Evolutionary conservation across 1,140 invertebrate genomes (phyloP).

Genomic region (Drepana arcuata): DNA sequence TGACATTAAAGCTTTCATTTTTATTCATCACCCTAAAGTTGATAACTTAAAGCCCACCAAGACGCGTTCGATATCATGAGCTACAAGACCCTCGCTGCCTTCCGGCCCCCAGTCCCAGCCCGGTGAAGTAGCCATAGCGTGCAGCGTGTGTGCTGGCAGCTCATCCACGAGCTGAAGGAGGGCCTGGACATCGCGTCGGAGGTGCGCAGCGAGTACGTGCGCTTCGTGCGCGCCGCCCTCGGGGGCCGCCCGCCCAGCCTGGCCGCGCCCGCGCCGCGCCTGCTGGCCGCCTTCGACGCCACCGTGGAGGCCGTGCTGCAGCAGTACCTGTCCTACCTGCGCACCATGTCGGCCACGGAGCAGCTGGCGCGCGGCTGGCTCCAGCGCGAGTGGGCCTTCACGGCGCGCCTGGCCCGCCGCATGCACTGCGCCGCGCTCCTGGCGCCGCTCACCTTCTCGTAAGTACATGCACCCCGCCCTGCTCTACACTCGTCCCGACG

Average conservation of each 20-base stretch:
- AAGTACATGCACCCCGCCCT: conserved; percentile 9
- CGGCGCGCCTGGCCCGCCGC: conserved; percentile 41
- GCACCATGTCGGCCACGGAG: conserved; percentile 57
- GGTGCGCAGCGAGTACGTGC: conserved; percentile 82
- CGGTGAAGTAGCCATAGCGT: no score
- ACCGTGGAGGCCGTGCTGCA: conserved; percentile 81
- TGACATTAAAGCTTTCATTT: no score
- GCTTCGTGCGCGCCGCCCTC: conserved; percentile 79
- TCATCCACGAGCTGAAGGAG: conserved; percentile 91
- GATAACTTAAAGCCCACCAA: no score
- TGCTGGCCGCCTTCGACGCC: conserved; percentile 82
- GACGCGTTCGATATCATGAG: no score
- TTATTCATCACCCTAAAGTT: no score
- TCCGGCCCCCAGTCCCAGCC: no score
- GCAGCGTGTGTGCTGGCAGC: no score
- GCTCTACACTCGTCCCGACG: no score
- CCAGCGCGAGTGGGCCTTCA: conserved; percentile 56
- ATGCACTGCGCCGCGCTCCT: conserved; percentile 35
- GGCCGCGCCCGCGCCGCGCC: conserved; percentile 67
- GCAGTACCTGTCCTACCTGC: conserved; percentile 63
- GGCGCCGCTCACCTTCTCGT: conserved; percentile 57
- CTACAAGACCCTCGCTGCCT: no score
- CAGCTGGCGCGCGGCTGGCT: conserved; percentile 38
- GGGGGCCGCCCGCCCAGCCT: conserved; percentile 67
- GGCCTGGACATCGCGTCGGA: conserved; percentile 84